Percentiles rank a stretch among this genome's conserved stretches.
Conservation (phyloP, 2,113 vertebrate species). For the Oxyruncus cristatus region DNA sequence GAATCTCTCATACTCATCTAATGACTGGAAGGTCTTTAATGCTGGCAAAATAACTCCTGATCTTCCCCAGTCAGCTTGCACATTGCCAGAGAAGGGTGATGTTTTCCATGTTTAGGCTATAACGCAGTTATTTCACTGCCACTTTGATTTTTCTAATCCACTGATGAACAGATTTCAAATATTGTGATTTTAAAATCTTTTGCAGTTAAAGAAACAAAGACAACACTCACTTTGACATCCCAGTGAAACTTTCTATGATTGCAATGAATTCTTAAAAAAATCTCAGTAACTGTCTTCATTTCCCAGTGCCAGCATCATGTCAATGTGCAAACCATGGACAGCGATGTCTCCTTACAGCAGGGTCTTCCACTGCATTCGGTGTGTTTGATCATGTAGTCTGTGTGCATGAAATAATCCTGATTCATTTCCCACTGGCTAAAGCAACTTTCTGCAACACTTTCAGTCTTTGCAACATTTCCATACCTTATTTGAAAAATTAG, state of each 20-base stretch:
- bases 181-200: not conserved
- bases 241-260: not conserved
- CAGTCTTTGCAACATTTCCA: not conserved
- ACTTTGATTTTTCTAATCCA: not conserved
- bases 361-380: not conserved
- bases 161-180: not conserved
- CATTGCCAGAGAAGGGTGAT: not conserved
- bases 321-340: not conserved
- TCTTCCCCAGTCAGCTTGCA: not conserved
- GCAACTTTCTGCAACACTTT: not conserved
- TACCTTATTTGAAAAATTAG: not conserved
- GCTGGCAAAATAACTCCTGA: slow-evolving; percentile 16
- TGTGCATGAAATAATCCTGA: not conserved
- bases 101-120: not conserved
- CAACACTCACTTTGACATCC: not conserved
- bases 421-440: not conserved
- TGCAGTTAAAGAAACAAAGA: not conserved
- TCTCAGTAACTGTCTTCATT: not conserved
- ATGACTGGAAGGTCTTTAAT: not conserved
- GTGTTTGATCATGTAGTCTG: not conserved
- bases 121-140: not conserved
- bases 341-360: fast-evolving
- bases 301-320: not conserved
- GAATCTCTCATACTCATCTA: not conserved
- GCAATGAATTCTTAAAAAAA: not conserved